phyloP scores from a whole-genome alignment of 1,140 invertebrate species.

The Ooceraea biroi region DNA sequence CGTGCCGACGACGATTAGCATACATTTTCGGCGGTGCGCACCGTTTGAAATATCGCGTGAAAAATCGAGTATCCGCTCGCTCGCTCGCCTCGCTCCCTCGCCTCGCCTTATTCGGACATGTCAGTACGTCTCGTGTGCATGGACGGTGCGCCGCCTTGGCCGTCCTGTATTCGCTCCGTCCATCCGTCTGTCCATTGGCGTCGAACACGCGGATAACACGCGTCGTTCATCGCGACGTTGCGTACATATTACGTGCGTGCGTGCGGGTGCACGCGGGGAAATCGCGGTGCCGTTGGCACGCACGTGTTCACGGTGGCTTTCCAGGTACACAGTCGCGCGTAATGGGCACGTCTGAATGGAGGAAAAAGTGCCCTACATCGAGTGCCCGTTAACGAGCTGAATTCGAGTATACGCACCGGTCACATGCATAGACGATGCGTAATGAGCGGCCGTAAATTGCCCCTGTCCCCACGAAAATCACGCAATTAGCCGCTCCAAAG shows the following conservation, averaged over 20 bases:
- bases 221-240: conserved; percentile 43
- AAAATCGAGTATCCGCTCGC: conserved; percentile 37
- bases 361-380: conserved; percentile 49
- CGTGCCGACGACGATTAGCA: conserved; percentile 18
- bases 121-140: conserved; percentile 37
- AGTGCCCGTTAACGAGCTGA: conserved; percentile 41
- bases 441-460: conserved; percentile 12
- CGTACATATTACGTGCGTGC: background rate
- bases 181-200: conserved; percentile 30
- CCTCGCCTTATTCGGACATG: conserved; percentile 75
- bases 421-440: background rate
- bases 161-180: background rate
- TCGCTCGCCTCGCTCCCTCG: conserved; percentile 16
- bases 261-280: conserved; percentile 22
- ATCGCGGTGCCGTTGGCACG: conserved; percentile 47
- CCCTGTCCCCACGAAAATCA: background rate
- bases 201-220: conserved; percentile 41
- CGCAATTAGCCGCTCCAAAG: background rate
- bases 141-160: conserved; percentile 29
- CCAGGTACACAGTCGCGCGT: conserved; percentile 31
- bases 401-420: conserved; percentile 24
- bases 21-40: background rate
- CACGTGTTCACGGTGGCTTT: conserved; percentile 62
- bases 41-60: conserved; percentile 18
- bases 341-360: conserved; percentile 49